Evolutionary conservation across 2,888 invertebrate genomes (phyloP), one percentile per base, ranked within the genome.

Genomic region (Blastobasis lacticolella): DNA sequence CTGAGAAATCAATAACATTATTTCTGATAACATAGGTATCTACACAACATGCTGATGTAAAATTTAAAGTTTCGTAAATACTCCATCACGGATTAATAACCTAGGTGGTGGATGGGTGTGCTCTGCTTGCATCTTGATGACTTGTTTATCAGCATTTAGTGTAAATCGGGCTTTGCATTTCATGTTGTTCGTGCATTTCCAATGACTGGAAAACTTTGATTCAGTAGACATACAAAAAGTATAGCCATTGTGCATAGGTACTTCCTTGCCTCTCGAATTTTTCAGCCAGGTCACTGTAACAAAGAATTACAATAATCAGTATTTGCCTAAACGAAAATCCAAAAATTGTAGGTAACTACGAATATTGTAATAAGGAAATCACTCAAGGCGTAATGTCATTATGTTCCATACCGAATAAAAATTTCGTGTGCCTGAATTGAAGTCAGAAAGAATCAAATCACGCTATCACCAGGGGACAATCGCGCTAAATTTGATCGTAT

Each of bases 61-160:
- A 1, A 57, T 5, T 51, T 48, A 54, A 37, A 54, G 48, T 52
- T 54, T 59, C 43, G 46, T 49, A 38, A 47, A 58, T 36, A 55
- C 2, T 10, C 61, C 65, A 37, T 58, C 41, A 3, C 46, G 48
- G n/a, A 67, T 49, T n/a, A 61, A 36, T 50, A 49, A 67, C 5
- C 36, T 54, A 0, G 55, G 54, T 5, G 62, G 54, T 0, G 49
- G 23, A 47, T 67, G 66, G 6, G 52, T 53, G 41, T 67, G 67
- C 5, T 48, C 37, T 0, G 54, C 38, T 5, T 54, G 50, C 6
- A 52, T 45, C 5, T 57, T 54, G 4, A 58, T 10, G 6, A 64
- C 54, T 5, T 45, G 43, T 4, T 48, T 45, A 4, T 57, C 46
- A 6, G 75, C 77, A n/a, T 82, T 42, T 6, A 54, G 54, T 7